A percentile compares a stretch with the other conserved stretches of the same genome.
Conservation (phyloP, 2,888 invertebrate species). For the Polyommatus iphigenia region DNA sequence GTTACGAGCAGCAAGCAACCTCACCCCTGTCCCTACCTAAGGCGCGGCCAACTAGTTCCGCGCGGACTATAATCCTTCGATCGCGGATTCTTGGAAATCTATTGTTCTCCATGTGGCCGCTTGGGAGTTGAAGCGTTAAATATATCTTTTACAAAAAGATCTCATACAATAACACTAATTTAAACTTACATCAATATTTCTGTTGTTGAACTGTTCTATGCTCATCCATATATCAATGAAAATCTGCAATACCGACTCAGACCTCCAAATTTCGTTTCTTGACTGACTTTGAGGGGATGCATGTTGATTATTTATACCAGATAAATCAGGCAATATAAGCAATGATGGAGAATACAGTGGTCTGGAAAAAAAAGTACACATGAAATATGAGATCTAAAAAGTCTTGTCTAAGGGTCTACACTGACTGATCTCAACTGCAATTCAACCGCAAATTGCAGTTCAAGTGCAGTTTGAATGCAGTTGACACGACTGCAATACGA, state of each 20-base stretch:
- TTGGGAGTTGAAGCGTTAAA: not conserved
- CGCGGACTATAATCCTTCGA: too few species aligned
- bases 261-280: conserved; percentile 89
- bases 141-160: not conserved
- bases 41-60: too few species aligned
- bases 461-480: too few species aligned
- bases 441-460: too few species aligned
- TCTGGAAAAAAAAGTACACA: conserved; percentile 48
- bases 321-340: conserved; percentile 70
- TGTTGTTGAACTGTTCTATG: conserved; percentile 66
- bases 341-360: conserved; percentile 68
- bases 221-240: conserved; percentile 92
- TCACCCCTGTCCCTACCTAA: too few species aligned
- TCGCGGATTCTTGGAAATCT: too few species aligned
- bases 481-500: too few species aligned
- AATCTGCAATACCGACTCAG: conserved; percentile 90
- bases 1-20: too few species aligned
- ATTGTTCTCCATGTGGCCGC: too few species aligned
- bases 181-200: conserved; percentile 60
- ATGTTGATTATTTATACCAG: conserved; percentile 65
- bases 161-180: not conserved
- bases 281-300: conserved; percentile 78
- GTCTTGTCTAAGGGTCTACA: too few species aligned
- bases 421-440: too few species aligned
- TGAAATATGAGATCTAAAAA: not conserved